phyloP scores from a whole-genome alignment of 2,113 vertebrate genomes.

The Rynchops niger region DNA sequence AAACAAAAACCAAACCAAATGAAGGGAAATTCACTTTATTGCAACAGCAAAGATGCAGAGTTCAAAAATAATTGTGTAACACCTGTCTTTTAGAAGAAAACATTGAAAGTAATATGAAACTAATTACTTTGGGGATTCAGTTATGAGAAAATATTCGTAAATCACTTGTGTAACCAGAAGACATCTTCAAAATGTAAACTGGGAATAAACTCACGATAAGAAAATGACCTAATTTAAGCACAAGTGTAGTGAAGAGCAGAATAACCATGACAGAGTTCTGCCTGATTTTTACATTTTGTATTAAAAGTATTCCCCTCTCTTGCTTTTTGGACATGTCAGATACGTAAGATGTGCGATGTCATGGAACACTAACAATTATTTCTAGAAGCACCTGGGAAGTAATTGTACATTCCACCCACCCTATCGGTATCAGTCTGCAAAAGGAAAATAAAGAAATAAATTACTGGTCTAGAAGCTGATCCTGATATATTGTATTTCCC shows the following conservation, averaged over 20 bases:
- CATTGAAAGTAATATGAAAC: background rate
- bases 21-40: background rate
- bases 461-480: background rate
- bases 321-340: background rate
- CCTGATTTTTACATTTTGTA: background rate
- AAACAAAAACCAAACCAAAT: background rate
- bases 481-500: background rate
- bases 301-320: background rate
- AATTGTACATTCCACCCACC: background rate
- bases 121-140: background rate
- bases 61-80: background rate
- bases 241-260: background rate
- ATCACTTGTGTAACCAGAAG: background rate
- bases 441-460: background rate
- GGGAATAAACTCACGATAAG: background rate
- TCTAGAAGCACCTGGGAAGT: background rate
- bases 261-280: background rate
- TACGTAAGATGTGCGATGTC: background rate
- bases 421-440: background rate
- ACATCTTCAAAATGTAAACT: background rate
- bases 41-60: background rate
- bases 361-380: background rate
- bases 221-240: background rate
- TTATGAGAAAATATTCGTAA: background rate
- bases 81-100: background rate